A percentile compares a stretch with the other conserved stretches of the same genome.
phyloP scores from a whole-genome alignment of 2,113 vertebrate species.

The Sebastes schlegelii region DNA sequence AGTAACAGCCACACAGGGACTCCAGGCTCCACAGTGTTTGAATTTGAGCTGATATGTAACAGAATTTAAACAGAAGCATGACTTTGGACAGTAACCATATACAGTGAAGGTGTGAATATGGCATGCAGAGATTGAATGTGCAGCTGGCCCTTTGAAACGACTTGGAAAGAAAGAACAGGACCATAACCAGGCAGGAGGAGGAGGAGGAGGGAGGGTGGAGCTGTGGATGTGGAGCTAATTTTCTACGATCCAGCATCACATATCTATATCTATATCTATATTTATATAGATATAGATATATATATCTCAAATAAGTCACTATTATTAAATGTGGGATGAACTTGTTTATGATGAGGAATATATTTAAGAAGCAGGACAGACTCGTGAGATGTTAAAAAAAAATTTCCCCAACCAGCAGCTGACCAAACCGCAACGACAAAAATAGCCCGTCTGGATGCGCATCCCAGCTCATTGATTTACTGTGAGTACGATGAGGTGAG shows the following conservation, averaged over 20 bases:
- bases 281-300: too few relatives aligned
- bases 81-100: conserved; percentile 23
- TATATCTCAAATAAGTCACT: background rate
- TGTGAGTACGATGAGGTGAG: conserved; percentile 62
- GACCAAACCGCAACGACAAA: conserved; percentile 29
- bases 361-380: conserved; percentile 3
- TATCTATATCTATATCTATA: too few relatives aligned
- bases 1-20: conserved; percentile 9
- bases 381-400: conserved; percentile 29
- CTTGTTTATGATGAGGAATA: background rate
- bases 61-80: conserved; percentile 28
- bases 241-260: conserved; percentile 17
- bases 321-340: background rate
- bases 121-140: conserved; percentile 31
- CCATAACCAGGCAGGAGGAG: background rate
- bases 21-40: conserved; percentile 5
- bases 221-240: conserved; percentile 27
- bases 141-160: conserved; percentile 36
- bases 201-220: background rate
- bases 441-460: conserved; percentile 49
- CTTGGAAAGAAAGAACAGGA: conserved; percentile 17
- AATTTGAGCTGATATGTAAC: conserved; percentile 32
- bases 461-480: conserved; percentile 61
- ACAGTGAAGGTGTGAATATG: conserved; percentile 39
- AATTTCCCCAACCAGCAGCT: conserved; percentile 39